Conservation (phyloP, 2,113 vertebrate genomes). For the Cyanistes caeruleus region DNA sequence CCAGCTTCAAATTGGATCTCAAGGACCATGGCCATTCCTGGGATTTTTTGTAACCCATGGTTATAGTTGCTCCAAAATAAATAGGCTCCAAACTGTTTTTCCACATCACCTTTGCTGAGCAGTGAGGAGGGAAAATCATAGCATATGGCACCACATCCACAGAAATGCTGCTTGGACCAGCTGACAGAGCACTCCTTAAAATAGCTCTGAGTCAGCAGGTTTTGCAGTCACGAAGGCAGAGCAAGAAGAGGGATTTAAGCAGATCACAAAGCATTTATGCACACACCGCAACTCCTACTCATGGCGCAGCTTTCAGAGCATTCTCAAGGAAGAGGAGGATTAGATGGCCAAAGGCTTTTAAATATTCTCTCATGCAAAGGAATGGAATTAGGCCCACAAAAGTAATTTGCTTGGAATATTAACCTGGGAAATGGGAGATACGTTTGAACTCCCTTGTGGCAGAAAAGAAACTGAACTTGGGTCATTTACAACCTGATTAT, state of each 20-base stretch:
- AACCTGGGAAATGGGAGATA: constrained; percentile 61
- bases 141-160: background rate
- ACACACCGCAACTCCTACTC: background rate
- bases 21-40: background rate
- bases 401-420: constrained; percentile 67
- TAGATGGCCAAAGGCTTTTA: constrained; percentile 44
- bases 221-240: background rate
- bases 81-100: background rate
- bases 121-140: background rate
- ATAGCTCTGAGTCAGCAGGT: background rate
- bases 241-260: background rate
- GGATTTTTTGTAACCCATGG: background rate
- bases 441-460: background rate
- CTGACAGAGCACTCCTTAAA: background rate
- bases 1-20: background rate
- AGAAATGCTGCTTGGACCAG: background rate
- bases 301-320: fast-evolving
- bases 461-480: constrained; percentile 32
- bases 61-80: background rate
- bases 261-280: background rate
- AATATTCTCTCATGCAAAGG: constrained; percentile 4
- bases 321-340: constrained; percentile 41
- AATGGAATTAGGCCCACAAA: constrained; percentile 43
- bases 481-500: constrained; percentile 62
- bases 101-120: background rate